Percentiles rank a stretch among this genome's conserved stretches.
Evolutionary conservation across 1,140 invertebrate genomes (phyloP).

Genomic region (Tyrophagus putrescentiae): DNA sequence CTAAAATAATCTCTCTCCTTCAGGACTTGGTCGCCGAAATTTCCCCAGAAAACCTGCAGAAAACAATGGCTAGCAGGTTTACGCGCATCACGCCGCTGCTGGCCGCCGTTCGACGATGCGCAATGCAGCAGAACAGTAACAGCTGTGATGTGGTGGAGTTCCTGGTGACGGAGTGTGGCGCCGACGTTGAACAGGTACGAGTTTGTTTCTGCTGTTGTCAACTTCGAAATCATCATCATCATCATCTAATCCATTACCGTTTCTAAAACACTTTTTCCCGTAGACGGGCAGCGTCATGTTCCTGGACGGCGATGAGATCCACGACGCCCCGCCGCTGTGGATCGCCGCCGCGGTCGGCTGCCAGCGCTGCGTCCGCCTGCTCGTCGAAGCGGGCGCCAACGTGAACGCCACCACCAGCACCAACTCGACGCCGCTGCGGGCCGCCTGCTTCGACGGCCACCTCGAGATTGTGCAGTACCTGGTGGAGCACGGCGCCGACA

Average conservation of each 20-base stretch:
- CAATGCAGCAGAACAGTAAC: no score
- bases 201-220: conserved; percentile 29
- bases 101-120: conserved; percentile 79
- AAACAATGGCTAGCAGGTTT: conserved; percentile 60
- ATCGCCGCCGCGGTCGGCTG: conserved; percentile 68
- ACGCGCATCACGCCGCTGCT: conserved; percentile 81
- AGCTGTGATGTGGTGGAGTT: conserved; percentile 79
- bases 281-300: conserved; percentile 63
- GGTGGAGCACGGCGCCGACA: conserved; percentile 70
- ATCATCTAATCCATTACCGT: no score
- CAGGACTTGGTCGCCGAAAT: conserved; percentile 48
- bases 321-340: conserved; percentile 84
- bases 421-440: conserved; percentile 69
- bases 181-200: conserved; percentile 75
- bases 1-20: no score
- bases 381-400: conserved; percentile 63
- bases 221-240: background rate
- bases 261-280: no score
- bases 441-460: conserved; percentile 88
- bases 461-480: conserved; percentile 77
- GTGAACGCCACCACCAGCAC: conserved; percentile 78
- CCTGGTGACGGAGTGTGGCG: conserved; percentile 71
- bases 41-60: conserved; percentile 51
- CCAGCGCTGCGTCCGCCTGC: conserved; percentile 53
- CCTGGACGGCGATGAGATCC: conserved; percentile 87